A percentile compares a stretch with the other conserved stretches of the same genome.
phyloP scores from a whole-genome alignment of 1,140 invertebrate species.

The Lasioglossum albipes region DNA sequence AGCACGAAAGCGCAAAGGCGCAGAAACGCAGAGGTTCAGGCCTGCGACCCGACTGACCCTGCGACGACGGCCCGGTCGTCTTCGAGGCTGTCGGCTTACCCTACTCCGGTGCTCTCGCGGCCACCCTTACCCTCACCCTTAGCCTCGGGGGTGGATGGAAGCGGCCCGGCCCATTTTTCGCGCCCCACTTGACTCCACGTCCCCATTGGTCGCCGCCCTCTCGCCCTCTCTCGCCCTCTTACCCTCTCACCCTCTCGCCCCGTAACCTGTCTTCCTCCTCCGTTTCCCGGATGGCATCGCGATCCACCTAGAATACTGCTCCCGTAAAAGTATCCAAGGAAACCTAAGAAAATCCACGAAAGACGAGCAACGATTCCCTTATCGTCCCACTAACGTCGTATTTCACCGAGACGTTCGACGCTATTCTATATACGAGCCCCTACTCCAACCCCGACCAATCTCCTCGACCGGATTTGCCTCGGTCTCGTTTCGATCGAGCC shows the following conservation, averaged over 20 bases:
- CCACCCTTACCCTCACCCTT: constrained; percentile 74
- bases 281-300: constrained; percentile 52
- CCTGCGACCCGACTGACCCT: constrained; percentile 79
- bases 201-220: constrained; percentile 75
- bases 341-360: constrained; percentile 38
- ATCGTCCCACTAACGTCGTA: neutral
- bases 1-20: constrained; percentile 67
- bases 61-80: constrained; percentile 72
- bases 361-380: constrained; percentile 9
- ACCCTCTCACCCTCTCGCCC: constrained; percentile 66
- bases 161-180: constrained; percentile 77
- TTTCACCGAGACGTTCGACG: neutral
- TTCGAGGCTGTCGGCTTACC: constrained; percentile 69
- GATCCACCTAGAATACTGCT: constrained; percentile 53
- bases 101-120: constrained; percentile 66
- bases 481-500: no score
- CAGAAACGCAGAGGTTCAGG: constrained; percentile 73
- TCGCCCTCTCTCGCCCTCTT: constrained; percentile 48
- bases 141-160: constrained; percentile 71
- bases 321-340: constrained; percentile 43
- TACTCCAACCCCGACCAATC: neutral
- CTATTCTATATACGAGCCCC: neutral
- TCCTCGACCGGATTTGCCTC: neutral
- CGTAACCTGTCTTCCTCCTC: constrained; percentile 72
- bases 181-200: constrained; percentile 77